Base-by-base conservation (phyloP, 2,797 vertebrate species). In the Channa striata region DNA sequence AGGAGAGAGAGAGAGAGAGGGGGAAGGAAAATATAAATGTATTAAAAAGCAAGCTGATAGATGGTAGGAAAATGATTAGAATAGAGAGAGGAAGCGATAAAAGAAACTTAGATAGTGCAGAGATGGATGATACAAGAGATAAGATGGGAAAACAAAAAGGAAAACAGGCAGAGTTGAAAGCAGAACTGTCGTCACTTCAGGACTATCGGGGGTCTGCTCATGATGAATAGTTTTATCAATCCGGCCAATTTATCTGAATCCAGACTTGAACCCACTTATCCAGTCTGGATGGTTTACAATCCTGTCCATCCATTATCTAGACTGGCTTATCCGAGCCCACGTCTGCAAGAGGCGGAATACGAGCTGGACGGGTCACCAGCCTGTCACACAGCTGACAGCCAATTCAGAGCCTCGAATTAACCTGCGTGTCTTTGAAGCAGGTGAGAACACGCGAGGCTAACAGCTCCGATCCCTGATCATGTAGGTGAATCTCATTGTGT, bases 21-120 rank as follows among this genome's bases (percentile, higher is more conserved):
- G 25, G 8, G 42, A 14, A 59, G 21, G 21, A 9, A 48, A 46
- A 23, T 49, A 10, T 16, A 40, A 59, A 19, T 39, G 11, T 52
- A 49, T 56, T n/a, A 42, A 39, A 33, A 33, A n/a, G n/a, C 1
- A 8, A 42, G 17, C 34, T 50, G 56, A 56, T 16, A 25, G n/a
- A 73, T 13, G 34, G 12, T 39, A 52, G 34, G 56, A 58, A 36
- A 44, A 40, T 20, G 20, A 36, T 14, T 40, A 25, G 34, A 25
- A 21, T 33, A 52, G 12, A 7, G 20, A 43, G 7, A 20, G 17
- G 39, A 19, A 34, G 16, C 37, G 16, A 33, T 12, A 14, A 16
- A 54, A n/a, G 19, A 11, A 39, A 9, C 3, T 9, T 14, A 36
- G 5, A 47, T 10, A 25, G 20, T 0, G 8, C 8, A 9, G 39